phyloP scores from a whole-genome alignment of 2,113 vertebrate genomes.

The Proteles cristata region DNA sequence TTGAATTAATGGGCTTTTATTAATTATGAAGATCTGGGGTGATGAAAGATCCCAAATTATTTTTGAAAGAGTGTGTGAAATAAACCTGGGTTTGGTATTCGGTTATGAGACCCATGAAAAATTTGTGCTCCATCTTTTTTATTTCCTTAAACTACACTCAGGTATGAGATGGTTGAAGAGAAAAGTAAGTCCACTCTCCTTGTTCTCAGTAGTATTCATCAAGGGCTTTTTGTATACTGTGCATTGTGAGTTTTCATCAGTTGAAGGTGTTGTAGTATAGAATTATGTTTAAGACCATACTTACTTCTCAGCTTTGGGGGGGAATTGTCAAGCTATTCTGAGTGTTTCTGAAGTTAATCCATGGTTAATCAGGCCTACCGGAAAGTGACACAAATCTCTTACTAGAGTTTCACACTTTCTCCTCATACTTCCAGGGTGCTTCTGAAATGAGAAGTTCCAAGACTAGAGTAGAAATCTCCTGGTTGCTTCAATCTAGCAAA shows the following conservation, averaged over 20 bases:
- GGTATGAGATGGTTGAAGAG: neutral
- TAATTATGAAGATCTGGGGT: neutral
- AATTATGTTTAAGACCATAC: neutral
- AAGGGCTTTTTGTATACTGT: neutral
- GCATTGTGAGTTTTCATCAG: neutral
- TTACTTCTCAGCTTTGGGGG: neutral
- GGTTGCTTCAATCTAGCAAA: neutral
- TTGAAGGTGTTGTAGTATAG: neutral
- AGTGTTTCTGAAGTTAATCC: neutral
- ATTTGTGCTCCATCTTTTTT: neutral
- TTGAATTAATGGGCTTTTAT: constrained; percentile 25
- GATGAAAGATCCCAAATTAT: neutral
- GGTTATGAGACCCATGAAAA: neutral
- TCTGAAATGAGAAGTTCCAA: neutral
- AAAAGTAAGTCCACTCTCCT: neutral
- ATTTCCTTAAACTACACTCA: neutral
- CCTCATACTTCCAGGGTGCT: neutral
- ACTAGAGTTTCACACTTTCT: neutral
- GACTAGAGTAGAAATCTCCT: neutral
- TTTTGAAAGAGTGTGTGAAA: neutral
- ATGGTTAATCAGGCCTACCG: neutral
- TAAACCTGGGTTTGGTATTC: neutral
- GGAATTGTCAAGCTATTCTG: neutral
- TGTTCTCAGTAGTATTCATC: neutral
- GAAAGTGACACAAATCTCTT: neutral